These are phyloP conservation scores for Sprattus sprattus DNA, from an alignment of 2,113 vertebrate genomes.

Conservation along the genomic window DNA sequence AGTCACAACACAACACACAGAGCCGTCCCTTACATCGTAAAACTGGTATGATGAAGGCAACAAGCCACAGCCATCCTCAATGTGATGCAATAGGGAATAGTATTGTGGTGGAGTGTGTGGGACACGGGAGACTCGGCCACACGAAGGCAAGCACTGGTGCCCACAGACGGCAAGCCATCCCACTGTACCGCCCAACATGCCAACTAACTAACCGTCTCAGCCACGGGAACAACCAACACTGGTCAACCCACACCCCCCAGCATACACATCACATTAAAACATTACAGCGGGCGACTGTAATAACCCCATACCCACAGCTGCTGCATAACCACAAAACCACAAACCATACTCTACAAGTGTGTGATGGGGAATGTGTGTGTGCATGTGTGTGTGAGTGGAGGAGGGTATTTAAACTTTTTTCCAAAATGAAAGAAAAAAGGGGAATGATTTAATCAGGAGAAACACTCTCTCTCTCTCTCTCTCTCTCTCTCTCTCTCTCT, in stretches of 20 bases:
- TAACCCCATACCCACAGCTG: slow-evolving; percentile 19
- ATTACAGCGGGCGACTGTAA: slow-evolving; percentile 18
- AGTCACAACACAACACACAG: neutral
- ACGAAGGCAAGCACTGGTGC: neutral
- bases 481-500: neutral
- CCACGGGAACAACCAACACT: neutral
- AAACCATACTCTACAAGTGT: neutral
- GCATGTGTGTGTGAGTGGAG: neutral
- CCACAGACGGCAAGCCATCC: neutral
- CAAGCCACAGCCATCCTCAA: neutral
- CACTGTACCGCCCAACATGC: neutral
- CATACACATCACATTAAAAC: slow-evolving; percentile 28
- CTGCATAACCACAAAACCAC: slow-evolving; percentile 30
- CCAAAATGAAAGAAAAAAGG: neutral
- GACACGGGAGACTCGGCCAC: neutral
- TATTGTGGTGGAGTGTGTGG: neutral
- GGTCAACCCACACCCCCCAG: slow-evolving; percentile 28
- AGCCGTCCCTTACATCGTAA: neutral
- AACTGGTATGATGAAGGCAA: neutral
- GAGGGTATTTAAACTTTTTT: neutral
- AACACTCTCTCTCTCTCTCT: neutral
- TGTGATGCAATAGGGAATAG: neutral
- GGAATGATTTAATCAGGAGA: neutral
- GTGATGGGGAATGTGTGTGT: neutral
- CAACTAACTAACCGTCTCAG: slow-evolving; percentile 8